phyloP scores from a whole-genome alignment of 1,140 invertebrate genomes.

The Samia ricini region DNA sequence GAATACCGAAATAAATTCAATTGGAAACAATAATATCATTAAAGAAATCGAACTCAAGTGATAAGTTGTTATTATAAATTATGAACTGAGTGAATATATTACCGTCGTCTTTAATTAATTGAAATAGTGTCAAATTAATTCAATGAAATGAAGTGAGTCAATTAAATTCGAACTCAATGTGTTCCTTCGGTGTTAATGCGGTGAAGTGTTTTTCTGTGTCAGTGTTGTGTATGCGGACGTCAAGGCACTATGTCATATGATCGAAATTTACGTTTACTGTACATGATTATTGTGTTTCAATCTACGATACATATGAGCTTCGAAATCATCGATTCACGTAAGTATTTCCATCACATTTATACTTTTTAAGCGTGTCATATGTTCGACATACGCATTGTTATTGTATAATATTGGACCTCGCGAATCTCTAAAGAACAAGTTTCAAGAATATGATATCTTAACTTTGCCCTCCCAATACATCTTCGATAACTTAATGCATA shows the following conservation, averaged over 20 bases:
- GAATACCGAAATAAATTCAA: no score
- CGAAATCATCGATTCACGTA: slow-evolving; percentile 61
- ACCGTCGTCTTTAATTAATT: neutral
- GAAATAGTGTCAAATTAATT: neutral
- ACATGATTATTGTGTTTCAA: slow-evolving; percentile 43
- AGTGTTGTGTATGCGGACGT: slow-evolving; percentile 24
- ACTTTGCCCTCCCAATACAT: no score
- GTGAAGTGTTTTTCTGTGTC: slow-evolving; percentile 8
- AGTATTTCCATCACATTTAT: slow-evolving; percentile 30
- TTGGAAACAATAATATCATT: no score
- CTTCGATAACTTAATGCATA: no score
- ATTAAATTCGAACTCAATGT: slow-evolving; percentile 22
- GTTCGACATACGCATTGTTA: no score
- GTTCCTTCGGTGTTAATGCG: slow-evolving; percentile 5
- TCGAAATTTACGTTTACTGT: slow-evolving; percentile 7
- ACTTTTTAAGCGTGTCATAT: neutral
- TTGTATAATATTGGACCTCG: no score
- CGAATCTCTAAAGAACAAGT: no score
- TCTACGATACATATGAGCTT: slow-evolving; percentile 45
- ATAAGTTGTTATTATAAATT: no score
- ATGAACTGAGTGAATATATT: neutral
- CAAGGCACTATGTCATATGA: slow-evolving; percentile 41
- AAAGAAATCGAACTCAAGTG: no score
- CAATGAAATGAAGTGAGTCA: slow-evolving; percentile 19
- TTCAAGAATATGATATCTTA: no score